Conservation (phyloP, 2,113 vertebrate genomes). For the Irena cyanogastra region DNA sequence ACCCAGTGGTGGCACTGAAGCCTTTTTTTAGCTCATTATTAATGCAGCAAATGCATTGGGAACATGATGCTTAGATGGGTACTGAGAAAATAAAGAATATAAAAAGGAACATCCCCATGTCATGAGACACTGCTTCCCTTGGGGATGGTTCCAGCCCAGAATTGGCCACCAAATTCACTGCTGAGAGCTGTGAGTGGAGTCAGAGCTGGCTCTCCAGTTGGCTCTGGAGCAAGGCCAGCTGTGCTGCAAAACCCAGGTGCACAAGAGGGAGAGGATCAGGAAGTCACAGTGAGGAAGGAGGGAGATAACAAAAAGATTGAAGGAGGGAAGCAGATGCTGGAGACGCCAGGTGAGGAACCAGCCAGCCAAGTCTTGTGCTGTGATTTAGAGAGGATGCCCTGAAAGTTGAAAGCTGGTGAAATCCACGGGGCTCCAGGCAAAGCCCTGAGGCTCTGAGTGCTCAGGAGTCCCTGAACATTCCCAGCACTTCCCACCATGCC, state of each 20-base stretch:
- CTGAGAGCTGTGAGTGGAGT: not conserved
- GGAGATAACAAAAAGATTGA: not conserved
- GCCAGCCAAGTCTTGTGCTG: rapidly evolving
- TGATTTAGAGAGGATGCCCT: not conserved
- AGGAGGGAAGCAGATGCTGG: not conserved
- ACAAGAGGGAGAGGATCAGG: not conserved
- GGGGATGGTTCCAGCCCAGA: not conserved
- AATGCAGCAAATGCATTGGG: not conserved
- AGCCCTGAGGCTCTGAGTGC: not conserved
- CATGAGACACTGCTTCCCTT: not conserved
- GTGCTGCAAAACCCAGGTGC: not conserved
- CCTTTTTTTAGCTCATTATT: not conserved
- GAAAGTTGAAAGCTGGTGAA: not conserved
- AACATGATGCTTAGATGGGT: not conserved
- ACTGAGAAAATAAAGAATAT: not conserved
- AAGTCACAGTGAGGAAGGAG: not conserved
- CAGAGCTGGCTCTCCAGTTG: not conserved
- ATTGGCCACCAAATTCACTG: not conserved
- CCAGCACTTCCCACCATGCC: not conserved
- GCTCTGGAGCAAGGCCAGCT: not conserved
- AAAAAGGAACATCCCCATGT: not conserved
- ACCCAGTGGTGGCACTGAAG: rapidly evolving
- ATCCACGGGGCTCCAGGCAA: not conserved
- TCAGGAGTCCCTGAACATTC: not conserved
- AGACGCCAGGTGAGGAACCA: not conserved